Percentiles rank a stretch among this genome's conserved stretches.
Evolutionary conservation across 2,797 vertebrate species (phyloP).

Genomic region (Brotula barbata): DNA sequence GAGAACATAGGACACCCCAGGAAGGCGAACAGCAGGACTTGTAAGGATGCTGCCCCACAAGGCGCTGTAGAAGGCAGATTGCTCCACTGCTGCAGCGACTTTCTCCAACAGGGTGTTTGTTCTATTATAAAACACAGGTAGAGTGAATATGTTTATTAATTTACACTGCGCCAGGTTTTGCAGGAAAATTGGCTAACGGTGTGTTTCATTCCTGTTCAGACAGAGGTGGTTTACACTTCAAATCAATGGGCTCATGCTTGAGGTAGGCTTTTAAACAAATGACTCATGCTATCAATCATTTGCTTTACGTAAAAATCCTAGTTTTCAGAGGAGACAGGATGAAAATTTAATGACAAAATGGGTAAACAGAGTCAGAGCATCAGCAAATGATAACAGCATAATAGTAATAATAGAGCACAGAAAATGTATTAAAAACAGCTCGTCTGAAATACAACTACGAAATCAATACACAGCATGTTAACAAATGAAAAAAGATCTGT

Average conservation of each 20-base stretch:
- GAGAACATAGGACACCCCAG: constrained; percentile 94
- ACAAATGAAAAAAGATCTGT: too few species aligned
- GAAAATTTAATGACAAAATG: background rate
- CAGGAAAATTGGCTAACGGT: background rate
- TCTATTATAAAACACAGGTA: constrained; percentile 71
- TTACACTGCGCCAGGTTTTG: too few species aligned
- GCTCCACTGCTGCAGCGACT: constrained; percentile 94
- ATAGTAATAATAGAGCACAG: background rate
- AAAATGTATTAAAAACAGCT: background rate
- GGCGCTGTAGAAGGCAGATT: constrained; percentile 95
- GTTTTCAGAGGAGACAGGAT: background rate
- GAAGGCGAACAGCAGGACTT: constrained; percentile 93
- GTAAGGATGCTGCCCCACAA: constrained; percentile 99
- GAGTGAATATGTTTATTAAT: background rate
- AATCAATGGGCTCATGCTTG: background rate
- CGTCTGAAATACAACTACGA: background rate
- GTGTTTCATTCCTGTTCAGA: background rate
- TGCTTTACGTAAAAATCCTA: background rate
- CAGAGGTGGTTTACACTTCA: background rate
- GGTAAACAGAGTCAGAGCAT: background rate
- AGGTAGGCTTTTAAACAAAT: too few species aligned
- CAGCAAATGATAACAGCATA: constrained; percentile 3
- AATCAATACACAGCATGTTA: background rate
- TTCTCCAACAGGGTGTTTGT: constrained; percentile 96
- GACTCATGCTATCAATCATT: too few species aligned